Conservation (phyloP, 2,888 invertebrate species). For the Rhopalosiphum nymphaeae region DNA sequence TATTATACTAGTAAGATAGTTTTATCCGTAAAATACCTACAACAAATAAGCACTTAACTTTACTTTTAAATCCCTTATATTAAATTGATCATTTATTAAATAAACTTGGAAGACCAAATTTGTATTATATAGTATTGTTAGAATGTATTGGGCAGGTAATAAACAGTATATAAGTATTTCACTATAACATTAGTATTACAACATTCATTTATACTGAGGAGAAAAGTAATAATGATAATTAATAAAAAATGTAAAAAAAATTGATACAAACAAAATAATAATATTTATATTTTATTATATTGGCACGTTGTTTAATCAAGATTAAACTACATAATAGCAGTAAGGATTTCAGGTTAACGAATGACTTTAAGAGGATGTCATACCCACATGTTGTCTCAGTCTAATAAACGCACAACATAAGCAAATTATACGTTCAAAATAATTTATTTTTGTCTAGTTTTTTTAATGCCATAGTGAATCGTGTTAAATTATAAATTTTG, state of each 20-base stretch:
- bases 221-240: background rate
- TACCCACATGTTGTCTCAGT: background rate
- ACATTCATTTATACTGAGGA: background rate
- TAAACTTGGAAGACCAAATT: background rate
- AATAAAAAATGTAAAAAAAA: background rate
- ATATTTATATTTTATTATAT: background rate
- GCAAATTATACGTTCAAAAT: background rate
- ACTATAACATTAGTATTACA: no score
- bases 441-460: background rate
- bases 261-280: background rate
- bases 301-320: background rate
- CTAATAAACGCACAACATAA: background rate
- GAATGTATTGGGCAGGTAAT: background rate
- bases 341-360: background rate
- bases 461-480: background rate
- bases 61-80: background rate
- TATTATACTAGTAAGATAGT: background rate
- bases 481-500: background rate
- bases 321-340: background rate
- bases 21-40: background rate
- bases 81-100: background rate
- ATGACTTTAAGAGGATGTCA: background rate
- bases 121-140: background rate
- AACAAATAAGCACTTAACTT: background rate
- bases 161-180: background rate